phyloP scores from a whole-genome alignment of 1,140 invertebrate genomes.

The Pseudomyrmex sp. region DNA sequence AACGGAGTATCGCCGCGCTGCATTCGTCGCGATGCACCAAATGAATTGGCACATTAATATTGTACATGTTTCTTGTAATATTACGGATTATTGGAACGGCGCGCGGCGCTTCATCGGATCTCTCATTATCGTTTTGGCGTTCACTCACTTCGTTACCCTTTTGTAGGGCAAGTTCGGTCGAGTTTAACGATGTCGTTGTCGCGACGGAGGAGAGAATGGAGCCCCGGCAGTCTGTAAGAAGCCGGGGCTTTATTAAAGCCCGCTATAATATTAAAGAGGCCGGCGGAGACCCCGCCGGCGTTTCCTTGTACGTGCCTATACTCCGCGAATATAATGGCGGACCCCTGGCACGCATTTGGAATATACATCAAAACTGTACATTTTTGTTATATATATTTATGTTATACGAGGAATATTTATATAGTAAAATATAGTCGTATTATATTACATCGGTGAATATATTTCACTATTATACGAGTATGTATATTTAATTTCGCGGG shows the following conservation, averaged over 20 bases:
- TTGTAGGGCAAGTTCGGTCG: conserved; percentile 46
- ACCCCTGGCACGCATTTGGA: conserved; percentile 5
- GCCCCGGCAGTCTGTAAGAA: conserved; percentile 61
- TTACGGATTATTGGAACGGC: conserved; percentile 57
- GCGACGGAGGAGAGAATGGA: conserved; percentile 37
- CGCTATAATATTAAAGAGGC: conserved; percentile 75
- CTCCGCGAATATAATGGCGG: conserved; percentile 27
- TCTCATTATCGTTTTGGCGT: conserved; percentile 51
- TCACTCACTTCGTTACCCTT: conserved; percentile 28
- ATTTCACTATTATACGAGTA: conserved; percentile 2
- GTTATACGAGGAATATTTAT: conserved; percentile 13
- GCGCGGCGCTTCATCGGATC: conserved; percentile 3
- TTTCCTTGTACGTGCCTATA: conserved; percentile 35
- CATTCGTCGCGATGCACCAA: conserved; percentile 53
- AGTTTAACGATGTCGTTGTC: conserved; percentile 62
- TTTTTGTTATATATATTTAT: not conserved
- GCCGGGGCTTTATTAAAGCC: conserved; percentile 72
- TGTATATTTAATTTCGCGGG: conserved; percentile 12
- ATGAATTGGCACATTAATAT: conserved; percentile 56
- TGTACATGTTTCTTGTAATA: conserved; percentile 51
- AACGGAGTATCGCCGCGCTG: conserved; percentile 49
- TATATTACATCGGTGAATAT: not conserved
- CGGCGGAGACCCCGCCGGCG: conserved; percentile 12
- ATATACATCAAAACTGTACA: conserved; percentile 18
- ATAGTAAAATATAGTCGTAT: conserved; percentile 21